Evolutionary conservation across 2,888 invertebrate species (phyloP).

Genomic region (Carcina quercana): DNA sequence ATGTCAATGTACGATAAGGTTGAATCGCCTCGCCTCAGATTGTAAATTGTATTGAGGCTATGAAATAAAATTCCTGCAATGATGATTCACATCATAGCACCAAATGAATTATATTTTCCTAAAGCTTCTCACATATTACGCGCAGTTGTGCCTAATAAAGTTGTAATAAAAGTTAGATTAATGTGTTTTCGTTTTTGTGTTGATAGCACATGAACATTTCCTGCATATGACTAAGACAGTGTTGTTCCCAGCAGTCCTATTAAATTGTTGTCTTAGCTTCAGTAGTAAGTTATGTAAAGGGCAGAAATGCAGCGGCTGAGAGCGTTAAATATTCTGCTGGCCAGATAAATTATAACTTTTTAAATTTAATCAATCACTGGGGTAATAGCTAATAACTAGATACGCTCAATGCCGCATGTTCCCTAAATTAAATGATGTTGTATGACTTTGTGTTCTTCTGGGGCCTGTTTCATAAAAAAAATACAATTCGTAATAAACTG

Average conservation of each 20-base stretch:
- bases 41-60: slow-evolving; percentile 50
- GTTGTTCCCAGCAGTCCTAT: slow-evolving; percentile 48
- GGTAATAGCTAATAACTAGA: slow-evolving; percentile 12
- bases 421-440: slow-evolving; percentile 27
- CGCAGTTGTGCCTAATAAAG: slow-evolving; percentile 58
- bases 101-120: slow-evolving; percentile 57
- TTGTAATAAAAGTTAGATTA: slow-evolving; percentile 48
- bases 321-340: slow-evolving; percentile 30
- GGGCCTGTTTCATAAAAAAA: too few species aligned
- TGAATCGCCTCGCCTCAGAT: slow-evolving; percentile 27
- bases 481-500: too few species aligned
- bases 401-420: slow-evolving; percentile 16
- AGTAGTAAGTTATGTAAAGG: slow-evolving; percentile 15
- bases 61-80: slow-evolving; percentile 39
- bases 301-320: slow-evolving; percentile 17
- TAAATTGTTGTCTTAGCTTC: slow-evolving; percentile 22
- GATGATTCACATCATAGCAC: slow-evolving; percentile 50
- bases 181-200: slow-evolving; percentile 37
- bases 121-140: slow-evolving; percentile 54
- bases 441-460: slow-evolving; percentile 37
- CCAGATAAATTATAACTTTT: slow-evolving; percentile 28
- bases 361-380: slow-evolving; percentile 12
- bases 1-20: slow-evolving; percentile 31
- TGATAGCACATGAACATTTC: slow-evolving; percentile 50
- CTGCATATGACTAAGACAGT: slow-evolving; percentile 37